phyloP scores from a whole-genome alignment of 1,140 invertebrate genomes.

The Drosophila punjabiensis region DNA sequence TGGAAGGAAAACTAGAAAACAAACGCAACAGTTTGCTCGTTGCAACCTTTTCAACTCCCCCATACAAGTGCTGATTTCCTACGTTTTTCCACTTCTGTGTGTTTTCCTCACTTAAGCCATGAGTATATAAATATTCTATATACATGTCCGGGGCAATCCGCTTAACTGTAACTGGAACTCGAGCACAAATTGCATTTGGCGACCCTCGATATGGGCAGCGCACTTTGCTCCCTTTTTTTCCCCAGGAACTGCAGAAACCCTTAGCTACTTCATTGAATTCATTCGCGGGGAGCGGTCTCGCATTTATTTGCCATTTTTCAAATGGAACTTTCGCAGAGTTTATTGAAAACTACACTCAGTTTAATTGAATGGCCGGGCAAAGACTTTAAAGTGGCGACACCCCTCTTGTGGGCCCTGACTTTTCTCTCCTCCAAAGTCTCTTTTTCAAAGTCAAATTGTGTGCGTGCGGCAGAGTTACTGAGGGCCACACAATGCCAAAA shows the following conservation, averaged over 20 bases:
- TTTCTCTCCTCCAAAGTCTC: not conserved
- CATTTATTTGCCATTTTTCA: slow-evolving; percentile 81
- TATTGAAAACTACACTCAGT: slow-evolving; percentile 81
- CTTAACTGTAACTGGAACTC: slow-evolving; percentile 68
- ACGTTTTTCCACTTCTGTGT: slow-evolving; percentile 26
- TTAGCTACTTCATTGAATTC: slow-evolving; percentile 56
- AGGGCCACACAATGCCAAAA: slow-evolving; percentile 58
- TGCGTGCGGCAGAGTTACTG: slow-evolving; percentile 63
- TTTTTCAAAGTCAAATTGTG: slow-evolving; percentile 68
- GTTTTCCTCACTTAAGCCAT: slow-evolving; percentile 44
- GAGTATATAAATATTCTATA: slow-evolving; percentile 76
- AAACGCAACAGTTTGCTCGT: slow-evolving; percentile 40
- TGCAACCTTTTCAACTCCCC: slow-evolving; percentile 35
- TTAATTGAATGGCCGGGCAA: slow-evolving; percentile 73
- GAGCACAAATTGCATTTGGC: slow-evolving; percentile 77
- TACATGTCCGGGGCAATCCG: slow-evolving; percentile 70
- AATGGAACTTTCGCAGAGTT: slow-evolving; percentile 64
- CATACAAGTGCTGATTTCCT: slow-evolving; percentile 37
- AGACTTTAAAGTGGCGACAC: slow-evolving; percentile 51
- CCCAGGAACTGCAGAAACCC: slow-evolving; percentile 13
- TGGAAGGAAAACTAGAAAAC: slow-evolving; percentile 16
- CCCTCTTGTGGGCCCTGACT: not conserved
- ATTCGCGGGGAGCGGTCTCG: slow-evolving; percentile 29
- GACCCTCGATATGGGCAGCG: slow-evolving; percentile 29
- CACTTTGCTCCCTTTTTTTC: slow-evolving; percentile 7